A percentile compares a stretch with the other conserved stretches of the same genome.
Conservation (phyloP, 2,888 invertebrate species). For the Myathropa florea region DNA sequence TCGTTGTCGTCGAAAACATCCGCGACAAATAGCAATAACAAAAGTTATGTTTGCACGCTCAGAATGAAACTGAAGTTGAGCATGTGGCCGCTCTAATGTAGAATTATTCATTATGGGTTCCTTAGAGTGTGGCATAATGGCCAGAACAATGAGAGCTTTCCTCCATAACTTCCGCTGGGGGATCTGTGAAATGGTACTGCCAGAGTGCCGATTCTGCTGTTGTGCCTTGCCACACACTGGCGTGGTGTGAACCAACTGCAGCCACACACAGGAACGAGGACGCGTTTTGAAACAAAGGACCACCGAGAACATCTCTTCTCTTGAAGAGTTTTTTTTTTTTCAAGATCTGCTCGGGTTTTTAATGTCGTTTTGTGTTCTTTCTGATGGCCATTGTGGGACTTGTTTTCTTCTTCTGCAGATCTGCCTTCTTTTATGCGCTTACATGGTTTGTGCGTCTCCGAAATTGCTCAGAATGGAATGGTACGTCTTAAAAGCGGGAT, state of each 20-base stretch:
- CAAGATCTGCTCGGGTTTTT: background rate
- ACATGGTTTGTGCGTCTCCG: background rate
- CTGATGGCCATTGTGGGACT: background rate
- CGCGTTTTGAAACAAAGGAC: background rate
- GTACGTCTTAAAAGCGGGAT: background rate
- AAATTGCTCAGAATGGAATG: background rate
- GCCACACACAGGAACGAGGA: background rate
- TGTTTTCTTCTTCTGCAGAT: background rate
- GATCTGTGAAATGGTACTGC: background rate
- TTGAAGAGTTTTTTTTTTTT: background rate
- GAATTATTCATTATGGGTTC: constrained; percentile 29
- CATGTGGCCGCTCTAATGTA: constrained; percentile 11
- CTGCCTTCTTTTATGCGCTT: background rate
- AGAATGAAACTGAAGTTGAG: constrained; percentile 25
- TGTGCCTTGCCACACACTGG: background rate
- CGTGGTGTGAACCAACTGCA: background rate
- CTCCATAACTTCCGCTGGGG: background rate
- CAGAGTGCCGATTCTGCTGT: background rate
- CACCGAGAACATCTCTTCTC: background rate
- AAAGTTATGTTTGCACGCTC: constrained; percentile 15
- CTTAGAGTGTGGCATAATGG: background rate
- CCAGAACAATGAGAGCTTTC: background rate
- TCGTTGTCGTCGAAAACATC: background rate
- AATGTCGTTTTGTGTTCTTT: background rate
- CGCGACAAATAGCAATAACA: constrained; percentile 9